Percentiles rank a stretch among this genome's conserved stretches.
These are phyloP conservation scores for Drosophila azteca DNA, from an alignment of 1,140 invertebrate species.

Conservation along the genomic window DNA sequence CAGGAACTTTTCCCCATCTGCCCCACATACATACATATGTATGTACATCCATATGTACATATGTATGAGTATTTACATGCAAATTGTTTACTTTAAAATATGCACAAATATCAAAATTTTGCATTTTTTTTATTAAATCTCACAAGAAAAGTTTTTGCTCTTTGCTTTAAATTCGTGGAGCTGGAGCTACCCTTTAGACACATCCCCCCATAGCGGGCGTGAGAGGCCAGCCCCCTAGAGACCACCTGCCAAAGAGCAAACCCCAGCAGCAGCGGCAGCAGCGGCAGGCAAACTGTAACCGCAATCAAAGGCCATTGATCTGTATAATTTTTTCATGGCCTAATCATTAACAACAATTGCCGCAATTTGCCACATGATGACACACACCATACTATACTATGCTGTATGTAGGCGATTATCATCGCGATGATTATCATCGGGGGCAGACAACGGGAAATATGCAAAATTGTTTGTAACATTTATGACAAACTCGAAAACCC, in stretches of 20 bases:
- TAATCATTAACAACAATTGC: constrained; percentile 82
- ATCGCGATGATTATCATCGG: constrained; percentile 60
- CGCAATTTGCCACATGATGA: constrained; percentile 69
- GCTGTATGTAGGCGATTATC: constrained; percentile 31
- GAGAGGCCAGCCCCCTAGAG: background rate
- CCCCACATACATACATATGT: constrained; percentile 29
- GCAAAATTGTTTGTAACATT: constrained; percentile 69
- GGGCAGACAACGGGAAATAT: constrained; percentile 61
- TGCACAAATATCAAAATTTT: constrained; percentile 63
- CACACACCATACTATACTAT: constrained; percentile 1
- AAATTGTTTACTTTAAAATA: constrained; percentile 81
- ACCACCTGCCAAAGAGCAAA: no score
- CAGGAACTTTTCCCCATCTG: constrained; percentile 36
- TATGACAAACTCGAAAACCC: constrained; percentile 16
- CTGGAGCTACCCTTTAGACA: background rate
- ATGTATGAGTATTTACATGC: constrained; percentile 62
- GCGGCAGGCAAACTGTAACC: constrained; percentile 23
- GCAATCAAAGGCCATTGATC: constrained; percentile 79
- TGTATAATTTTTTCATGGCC: constrained; percentile 45
- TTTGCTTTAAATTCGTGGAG: constrained; percentile 18
- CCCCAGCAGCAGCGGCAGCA: no score
- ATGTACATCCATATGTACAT: background rate
- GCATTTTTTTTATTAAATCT: constrained; percentile 34
- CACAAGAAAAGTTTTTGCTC: constrained; percentile 33
- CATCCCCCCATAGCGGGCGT: background rate